phyloP scores from a whole-genome alignment of 2,888 invertebrate species.

The Sisyra terminalis region DNA sequence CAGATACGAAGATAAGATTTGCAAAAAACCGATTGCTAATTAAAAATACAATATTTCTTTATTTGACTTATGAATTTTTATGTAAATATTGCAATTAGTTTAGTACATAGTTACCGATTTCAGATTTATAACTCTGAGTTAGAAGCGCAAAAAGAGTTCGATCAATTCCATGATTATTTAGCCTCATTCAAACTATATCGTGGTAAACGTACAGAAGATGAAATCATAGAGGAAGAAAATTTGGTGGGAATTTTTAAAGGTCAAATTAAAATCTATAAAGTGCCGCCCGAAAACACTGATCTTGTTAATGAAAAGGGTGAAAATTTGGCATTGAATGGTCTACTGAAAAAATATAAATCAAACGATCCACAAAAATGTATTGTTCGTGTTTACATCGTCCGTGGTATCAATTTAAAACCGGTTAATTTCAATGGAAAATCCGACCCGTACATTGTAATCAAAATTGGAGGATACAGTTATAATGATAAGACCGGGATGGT shows the following conservation, averaged over 20 bases:
- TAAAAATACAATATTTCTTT: too few relatives aligned
- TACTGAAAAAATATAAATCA: conserved; percentile 37
- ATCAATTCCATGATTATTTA: conserved; percentile 48
- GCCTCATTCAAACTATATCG: conserved; percentile 42
- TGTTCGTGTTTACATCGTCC: conserved; percentile 61
- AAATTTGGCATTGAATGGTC: conserved; percentile 38
- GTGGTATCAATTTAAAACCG: conserved; percentile 52
- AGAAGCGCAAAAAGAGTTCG: conserved; percentile 47
- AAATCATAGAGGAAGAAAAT: conserved; percentile 28
- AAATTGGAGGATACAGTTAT: conserved; percentile 44
- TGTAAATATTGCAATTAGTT: too few relatives aligned
- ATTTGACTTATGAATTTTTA: too few relatives aligned
- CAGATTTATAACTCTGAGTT: conserved; percentile 29
- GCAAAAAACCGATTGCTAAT: too few relatives aligned
- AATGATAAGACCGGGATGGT: conserved; percentile 54
- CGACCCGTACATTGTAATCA: conserved; percentile 60
- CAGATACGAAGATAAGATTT: too few relatives aligned
- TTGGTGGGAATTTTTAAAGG: conserved; percentile 22
- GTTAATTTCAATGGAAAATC: conserved; percentile 53
- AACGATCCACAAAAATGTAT: conserved; percentile 32
- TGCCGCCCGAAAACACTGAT: conserved; percentile 40
- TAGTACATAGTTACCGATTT: neutral
- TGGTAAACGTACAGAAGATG: conserved; percentile 32
- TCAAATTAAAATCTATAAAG: conserved; percentile 38
- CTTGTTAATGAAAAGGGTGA: conserved; percentile 29